Evolutionary conservation across 1,140 invertebrate species (phyloP), one percentile per base, ranked within the genome.

Genomic region (Apis laboriosa): DNA sequence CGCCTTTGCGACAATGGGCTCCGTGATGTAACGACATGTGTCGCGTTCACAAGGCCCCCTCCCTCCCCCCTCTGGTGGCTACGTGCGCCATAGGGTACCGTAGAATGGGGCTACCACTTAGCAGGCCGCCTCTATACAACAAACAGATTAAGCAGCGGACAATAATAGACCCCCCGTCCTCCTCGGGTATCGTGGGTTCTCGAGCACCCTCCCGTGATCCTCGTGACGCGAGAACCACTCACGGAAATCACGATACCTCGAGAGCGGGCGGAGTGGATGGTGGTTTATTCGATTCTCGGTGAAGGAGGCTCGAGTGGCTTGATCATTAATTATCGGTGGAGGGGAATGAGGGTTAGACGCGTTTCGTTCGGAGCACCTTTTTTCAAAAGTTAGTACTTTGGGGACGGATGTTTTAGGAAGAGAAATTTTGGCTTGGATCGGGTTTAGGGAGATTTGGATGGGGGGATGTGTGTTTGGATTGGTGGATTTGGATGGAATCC

Each of bases 11-110:
- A 90, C 90, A 87, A 88, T 88, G 72, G 83, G 86, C 84, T 67
- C 21, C 80, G 89, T 88, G 91, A 93, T 93, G 92, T 93, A 93
- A 93, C 92, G 91, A 93, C 93, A 94, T 93, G 93, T 94, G 93
- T 93, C 93, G 89, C 89, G 82, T 91, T 92, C 90, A 84, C 91
- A 91, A 66, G 83, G 80, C 71, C 72, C 77, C 64, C 63, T 77
- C 49, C 51, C 55, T 66, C 82, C 7, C 49, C 60, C 58, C 75
- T 34, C 34, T 34, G 34, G 34, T 34, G 34, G 34, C 34, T 70
- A 70, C 56, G 61, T 82, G 68, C 87, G 60, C 63, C 84, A 81
- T 84, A 84, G 86, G 79, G 85, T 81, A 79, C 73, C 73, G 76
- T 89, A 89, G 90, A 91, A 92, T 87, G 90, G n/a, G 90, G 88